Conservation (phyloP, 23 tunicate genomes). For the Styela plicata region DNA sequence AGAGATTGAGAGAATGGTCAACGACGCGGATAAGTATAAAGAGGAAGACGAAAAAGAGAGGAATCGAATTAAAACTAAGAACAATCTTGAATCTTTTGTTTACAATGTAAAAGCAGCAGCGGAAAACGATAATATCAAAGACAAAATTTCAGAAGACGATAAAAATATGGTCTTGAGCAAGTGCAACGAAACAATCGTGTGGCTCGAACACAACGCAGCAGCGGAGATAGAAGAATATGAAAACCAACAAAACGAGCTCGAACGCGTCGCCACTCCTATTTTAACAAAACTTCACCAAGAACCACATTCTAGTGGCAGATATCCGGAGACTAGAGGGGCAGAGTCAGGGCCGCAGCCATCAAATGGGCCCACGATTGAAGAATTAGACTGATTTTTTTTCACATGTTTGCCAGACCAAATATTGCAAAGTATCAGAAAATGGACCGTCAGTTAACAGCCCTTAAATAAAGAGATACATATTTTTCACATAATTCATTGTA, state of each 20-base stretch:
- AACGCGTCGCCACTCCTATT: conserved; percentile 1
- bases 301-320: conserved; percentile 53
- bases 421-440: too few relatives aligned
- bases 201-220: conserved; percentile 56
- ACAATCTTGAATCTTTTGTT: conserved; percentile 57
- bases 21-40: conserved; percentile 76
- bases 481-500: too few relatives aligned
- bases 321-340: background rate
- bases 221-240: conserved; percentile 27
- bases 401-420: too few relatives aligned
- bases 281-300: conserved; percentile 19
- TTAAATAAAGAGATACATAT: too few relatives aligned
- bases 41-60: conserved; percentile 65
- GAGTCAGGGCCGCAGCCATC: background rate
- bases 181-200: conserved; percentile 52
- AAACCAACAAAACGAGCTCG: conserved; percentile 21
- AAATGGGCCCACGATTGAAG: conserved; percentile 23
- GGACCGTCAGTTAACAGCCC: too few relatives aligned
- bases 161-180: conserved; percentile 44
- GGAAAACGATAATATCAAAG: conserved; percentile 58
- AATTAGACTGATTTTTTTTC: conserved; percentile 30
- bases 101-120: conserved; percentile 56
- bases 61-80: conserved; percentile 45
- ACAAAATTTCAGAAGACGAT: conserved; percentile 82
- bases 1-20: conserved; percentile 65